These are phyloP conservation scores for Ophioninae sp. DNA, from an alignment of 2,888 invertebrate species.

Conservation along the genomic window DNA sequence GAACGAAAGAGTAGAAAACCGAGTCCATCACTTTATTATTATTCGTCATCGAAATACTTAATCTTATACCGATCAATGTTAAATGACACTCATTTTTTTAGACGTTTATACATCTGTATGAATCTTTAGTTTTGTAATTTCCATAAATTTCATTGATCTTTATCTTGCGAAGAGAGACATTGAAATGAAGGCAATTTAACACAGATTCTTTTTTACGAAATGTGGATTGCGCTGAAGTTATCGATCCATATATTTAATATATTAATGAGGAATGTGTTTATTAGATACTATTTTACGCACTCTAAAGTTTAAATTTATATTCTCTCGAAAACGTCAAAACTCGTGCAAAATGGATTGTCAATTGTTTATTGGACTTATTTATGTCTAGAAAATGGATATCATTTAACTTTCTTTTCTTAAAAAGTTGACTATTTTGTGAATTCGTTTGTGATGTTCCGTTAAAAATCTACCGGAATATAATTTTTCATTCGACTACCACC, in stretches of 20 bases:
- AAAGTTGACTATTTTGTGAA: background rate
- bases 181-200: background rate
- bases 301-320: background rate
- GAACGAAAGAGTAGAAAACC: background rate
- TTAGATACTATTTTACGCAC: background rate
- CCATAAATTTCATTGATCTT: background rate
- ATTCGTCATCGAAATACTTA: background rate
- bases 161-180: background rate
- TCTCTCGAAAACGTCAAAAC: background rate
- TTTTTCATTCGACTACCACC: slow-evolving; percentile 11
- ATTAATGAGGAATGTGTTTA: background rate
- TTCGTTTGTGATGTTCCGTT: background rate
- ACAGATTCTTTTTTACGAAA: background rate
- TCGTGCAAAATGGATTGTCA: background rate
- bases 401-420: background rate
- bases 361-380: background rate
- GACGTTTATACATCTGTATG: background rate
- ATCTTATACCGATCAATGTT: background rate
- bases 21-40: background rate
- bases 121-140: background rate
- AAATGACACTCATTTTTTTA: background rate
- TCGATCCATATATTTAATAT: background rate
- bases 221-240: background rate
- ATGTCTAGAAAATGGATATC: background rate
- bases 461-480: background rate